These are phyloP conservation scores for Eudyptes chrysolophus DNA, from an alignment of 2,113 vertebrate genomes.

Conservation along the genomic window DNA sequence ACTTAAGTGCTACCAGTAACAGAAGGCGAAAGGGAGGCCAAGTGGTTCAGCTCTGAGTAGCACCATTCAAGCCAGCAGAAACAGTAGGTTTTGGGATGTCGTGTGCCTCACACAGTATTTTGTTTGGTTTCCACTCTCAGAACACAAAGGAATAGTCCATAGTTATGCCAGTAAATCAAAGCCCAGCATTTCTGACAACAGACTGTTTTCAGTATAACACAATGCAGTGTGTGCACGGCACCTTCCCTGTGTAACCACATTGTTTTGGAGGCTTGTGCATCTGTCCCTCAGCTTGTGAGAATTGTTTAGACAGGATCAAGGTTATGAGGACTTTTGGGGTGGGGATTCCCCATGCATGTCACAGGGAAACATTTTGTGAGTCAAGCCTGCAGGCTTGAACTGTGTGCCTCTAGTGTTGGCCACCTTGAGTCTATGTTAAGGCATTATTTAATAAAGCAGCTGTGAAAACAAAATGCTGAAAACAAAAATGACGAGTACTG, in stretches of 20 bases:
- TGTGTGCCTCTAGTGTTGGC: background rate
- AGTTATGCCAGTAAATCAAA: background rate
- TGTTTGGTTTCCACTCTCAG: background rate
- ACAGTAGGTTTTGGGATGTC: background rate
- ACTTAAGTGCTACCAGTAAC: background rate
- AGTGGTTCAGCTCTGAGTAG: background rate
- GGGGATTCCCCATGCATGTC: background rate
- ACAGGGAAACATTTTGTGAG: background rate
- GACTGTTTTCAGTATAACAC: background rate
- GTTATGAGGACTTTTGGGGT: background rate
- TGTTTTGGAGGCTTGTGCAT: background rate
- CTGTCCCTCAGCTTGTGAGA: background rate
- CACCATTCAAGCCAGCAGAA: background rate
- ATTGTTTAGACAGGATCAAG: background rate
- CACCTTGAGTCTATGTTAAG: background rate
- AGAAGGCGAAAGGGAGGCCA: background rate
- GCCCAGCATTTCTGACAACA: background rate
- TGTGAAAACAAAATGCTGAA: background rate
- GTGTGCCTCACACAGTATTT: background rate
- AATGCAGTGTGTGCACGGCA: background rate
- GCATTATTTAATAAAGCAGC: background rate
- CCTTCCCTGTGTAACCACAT: background rate
- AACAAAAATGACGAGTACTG: background rate
- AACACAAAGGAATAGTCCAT: background rate
- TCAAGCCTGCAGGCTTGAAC: background rate